phyloP scores from a whole-genome alignment of 1,140 invertebrate genomes.

The Neodiprion pinetum region DNA sequence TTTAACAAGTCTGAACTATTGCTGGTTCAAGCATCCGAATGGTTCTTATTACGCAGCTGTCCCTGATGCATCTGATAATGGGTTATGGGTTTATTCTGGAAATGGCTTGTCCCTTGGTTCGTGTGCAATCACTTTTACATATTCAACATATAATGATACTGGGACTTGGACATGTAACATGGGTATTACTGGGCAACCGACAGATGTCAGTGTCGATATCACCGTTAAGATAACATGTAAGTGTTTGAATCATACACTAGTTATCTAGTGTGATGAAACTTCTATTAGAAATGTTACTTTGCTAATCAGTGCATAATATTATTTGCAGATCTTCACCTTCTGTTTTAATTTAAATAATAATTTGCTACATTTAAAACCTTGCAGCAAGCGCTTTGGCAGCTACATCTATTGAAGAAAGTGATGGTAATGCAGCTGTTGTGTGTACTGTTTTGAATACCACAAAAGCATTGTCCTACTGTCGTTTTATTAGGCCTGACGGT shows the following conservation, averaged over 20 bases:
- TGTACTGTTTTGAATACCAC: not conserved
- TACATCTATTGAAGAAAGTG: not conserved
- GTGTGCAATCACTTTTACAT: conserved; percentile 1
- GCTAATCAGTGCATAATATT: not conserved
- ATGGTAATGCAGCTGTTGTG: not conserved
- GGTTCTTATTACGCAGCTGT: not conserved
- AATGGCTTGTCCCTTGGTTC: not conserved
- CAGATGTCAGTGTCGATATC: not conserved
- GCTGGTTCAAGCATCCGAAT: conserved; percentile 11
- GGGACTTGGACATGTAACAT: conserved; percentile 11
- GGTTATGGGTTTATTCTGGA: conserved; percentile 2
- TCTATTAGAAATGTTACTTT: not conserved
- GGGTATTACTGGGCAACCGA: conserved; percentile 1
- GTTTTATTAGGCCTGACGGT: conserved; percentile 9
- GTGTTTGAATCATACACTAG: not conserved
- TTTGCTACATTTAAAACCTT: not conserved
- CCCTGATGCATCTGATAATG: not conserved
- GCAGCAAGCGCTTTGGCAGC: not conserved
- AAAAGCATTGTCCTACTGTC: conserved; percentile 10
- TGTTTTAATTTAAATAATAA: not conserved
- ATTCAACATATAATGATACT: not conserved
- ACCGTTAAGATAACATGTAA: conserved; percentile 8
- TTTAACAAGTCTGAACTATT: conserved; percentile 3
- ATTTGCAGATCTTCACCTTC: not conserved
- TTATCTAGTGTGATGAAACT: not conserved